These are phyloP conservation scores for Poecilobothrus nobilitatus DNA, from an alignment of 2,888 invertebrate species.

Conservation along the genomic window DNA sequence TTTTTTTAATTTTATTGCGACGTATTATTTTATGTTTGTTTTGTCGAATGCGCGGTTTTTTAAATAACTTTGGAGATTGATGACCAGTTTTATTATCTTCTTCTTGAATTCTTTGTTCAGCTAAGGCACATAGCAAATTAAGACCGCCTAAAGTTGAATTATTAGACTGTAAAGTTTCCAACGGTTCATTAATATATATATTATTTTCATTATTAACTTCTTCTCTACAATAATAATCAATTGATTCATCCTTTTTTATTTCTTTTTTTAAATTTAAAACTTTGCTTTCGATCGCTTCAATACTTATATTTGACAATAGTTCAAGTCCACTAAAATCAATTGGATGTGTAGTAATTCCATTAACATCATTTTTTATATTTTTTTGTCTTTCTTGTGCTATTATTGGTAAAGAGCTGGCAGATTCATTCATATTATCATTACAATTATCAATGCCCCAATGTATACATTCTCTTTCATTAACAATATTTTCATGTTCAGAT, in stretches of 20 bases:
- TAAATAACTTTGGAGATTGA: conserved; percentile 22
- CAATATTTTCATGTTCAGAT: conserved; percentile 11
- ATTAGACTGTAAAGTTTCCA: not conserved
- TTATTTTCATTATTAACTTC: conserved; percentile 15
- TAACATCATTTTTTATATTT: conserved; percentile 8
- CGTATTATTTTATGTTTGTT: conserved; percentile 34
- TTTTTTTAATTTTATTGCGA: not conserved
- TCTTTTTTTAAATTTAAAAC: conserved; percentile 39
- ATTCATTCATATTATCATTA: not conserved
- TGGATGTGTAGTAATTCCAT: conserved; percentile 24
- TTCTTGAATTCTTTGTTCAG: conserved; percentile 74
- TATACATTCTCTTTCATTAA: not conserved
- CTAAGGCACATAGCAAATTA: conserved; percentile 71
- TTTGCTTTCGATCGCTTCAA: conserved; percentile 56
- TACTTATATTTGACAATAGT: conserved; percentile 71
- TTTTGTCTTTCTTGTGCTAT: conserved; percentile 4
- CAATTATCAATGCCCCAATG: not conserved
- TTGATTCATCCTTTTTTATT: conserved; percentile 24
- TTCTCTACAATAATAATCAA: conserved; percentile 14
- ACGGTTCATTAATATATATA: conserved; percentile 11
- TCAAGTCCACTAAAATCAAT: conserved; percentile 75
- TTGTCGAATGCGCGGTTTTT: conserved; percentile 11
- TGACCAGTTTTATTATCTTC: conserved; percentile 46
- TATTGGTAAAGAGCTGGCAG: not conserved
- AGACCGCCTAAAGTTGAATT: conserved; percentile 55